phyloP scores from a whole-genome alignment of 2,888 invertebrate genomes.

The Ectropis crepuscularia region DNA sequence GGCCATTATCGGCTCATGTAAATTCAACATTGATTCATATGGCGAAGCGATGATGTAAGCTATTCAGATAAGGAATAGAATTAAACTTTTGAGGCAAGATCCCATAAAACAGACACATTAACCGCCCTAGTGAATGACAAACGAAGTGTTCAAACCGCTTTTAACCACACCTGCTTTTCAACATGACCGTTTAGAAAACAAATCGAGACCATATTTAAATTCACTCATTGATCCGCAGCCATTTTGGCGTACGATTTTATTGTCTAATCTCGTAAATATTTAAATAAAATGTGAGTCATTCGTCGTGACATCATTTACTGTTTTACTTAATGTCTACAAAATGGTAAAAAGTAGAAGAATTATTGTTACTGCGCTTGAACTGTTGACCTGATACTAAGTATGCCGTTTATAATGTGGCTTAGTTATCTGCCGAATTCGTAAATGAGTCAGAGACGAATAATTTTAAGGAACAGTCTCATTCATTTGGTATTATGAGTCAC shows the following conservation, averaged over 20 bases:
- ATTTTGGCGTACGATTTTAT: slow-evolving; percentile 51
- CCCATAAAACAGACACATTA: slow-evolving; percentile 20
- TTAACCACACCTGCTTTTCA: slow-evolving; percentile 51
- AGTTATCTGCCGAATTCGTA: slow-evolving; percentile 56
- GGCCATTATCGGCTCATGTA: slow-evolving; percentile 7
- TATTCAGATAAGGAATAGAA: slow-evolving; percentile 16
- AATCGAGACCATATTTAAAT: slow-evolving; percentile 17
- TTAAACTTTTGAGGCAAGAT: slow-evolving; percentile 7
- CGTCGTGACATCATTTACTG: slow-evolving; percentile 78
- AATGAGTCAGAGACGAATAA: slow-evolving; percentile 60
- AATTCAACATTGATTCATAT: slow-evolving; percentile 17
- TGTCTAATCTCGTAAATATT: slow-evolving; percentile 55
- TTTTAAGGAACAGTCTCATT: slow-evolving; percentile 8
- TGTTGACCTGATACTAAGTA: slow-evolving; percentile 73
- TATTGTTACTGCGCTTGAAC: slow-evolving; percentile 79
- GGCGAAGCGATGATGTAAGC: slow-evolving; percentile 20
- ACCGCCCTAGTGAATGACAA: slow-evolving; percentile 24
- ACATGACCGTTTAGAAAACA: slow-evolving; percentile 46
- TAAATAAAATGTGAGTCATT: slow-evolving; percentile 72
- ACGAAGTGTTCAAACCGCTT: slow-evolving; percentile 25
- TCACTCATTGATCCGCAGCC: not conserved
- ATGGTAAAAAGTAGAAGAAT: slow-evolving; percentile 75
- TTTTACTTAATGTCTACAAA: slow-evolving; percentile 72
- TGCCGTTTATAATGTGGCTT: slow-evolving; percentile 60
- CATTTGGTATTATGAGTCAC: slow-evolving; percentile 11